Evolutionary conservation across 1,140 invertebrate genomes (phyloP).

Genomic region (Pseudomyrmex pallidus): DNA sequence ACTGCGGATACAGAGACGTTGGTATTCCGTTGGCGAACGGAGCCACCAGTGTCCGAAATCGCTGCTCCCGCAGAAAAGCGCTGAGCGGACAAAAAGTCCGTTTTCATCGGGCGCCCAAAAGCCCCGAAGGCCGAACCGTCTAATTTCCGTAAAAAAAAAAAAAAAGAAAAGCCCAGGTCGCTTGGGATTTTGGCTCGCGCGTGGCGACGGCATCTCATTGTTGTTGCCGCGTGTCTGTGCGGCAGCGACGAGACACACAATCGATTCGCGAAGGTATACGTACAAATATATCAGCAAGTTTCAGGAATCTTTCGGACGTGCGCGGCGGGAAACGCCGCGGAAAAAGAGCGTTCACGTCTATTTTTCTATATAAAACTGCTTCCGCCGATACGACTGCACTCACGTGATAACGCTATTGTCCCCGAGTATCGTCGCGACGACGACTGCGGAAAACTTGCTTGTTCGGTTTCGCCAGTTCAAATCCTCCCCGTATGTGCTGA

Average conservation of each 20-base stretch:
- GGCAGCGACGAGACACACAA: background rate
- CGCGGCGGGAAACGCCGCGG: background rate
- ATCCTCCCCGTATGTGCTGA: no score
- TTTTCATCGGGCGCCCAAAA: constrained; percentile 2
- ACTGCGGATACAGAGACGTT: constrained; percentile 19
- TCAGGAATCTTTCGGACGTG: background rate
- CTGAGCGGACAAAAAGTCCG: constrained; percentile 27
- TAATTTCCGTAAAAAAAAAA: constrained; percentile 48
- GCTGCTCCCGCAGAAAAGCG: constrained; percentile 33
- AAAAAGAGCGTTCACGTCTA: constrained; percentile 14
- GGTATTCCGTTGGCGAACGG: background rate
- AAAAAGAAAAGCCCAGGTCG: constrained; percentile 30
- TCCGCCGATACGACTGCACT: background rate
- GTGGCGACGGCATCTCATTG: constrained; percentile 48
- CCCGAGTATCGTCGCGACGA: background rate
- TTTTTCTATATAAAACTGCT: constrained; percentile 36
- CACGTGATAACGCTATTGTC: constrained; percentile 6
- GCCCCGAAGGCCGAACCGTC: constrained; percentile 20
- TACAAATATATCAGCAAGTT: constrained; percentile 19
- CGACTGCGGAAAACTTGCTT: background rate
- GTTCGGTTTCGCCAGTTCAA: background rate
- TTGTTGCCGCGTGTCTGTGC: constrained; percentile 23
- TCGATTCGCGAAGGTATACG: constrained; percentile 19
- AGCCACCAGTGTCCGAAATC: constrained; percentile 39
- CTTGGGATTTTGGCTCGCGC: constrained; percentile 38